Base-by-base conservation (phyloP, 2,888 invertebrate species). In the Scaeva pyrastri region DNA sequence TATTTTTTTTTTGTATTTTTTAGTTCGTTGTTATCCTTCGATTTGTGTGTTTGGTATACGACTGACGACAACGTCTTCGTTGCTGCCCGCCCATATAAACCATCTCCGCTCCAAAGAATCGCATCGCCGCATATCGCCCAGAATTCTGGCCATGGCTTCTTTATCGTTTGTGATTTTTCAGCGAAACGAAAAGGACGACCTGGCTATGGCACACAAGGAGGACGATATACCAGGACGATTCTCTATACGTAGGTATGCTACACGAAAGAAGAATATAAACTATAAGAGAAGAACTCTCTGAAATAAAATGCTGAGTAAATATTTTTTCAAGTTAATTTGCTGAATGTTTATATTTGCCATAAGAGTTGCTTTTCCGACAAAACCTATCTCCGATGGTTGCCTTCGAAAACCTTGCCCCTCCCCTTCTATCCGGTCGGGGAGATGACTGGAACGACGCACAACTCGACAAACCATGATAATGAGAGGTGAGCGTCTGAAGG, bases 221-320 rank as follows among this genome's bases (percentile, higher is more conserved):
- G n/a, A n/a, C n/a, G n/a, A n/a, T n/a, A n/a, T n/a, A n/a, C n/a
- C n/a, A 31, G 31, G 31, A 31, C 26, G 26, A 26, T 26, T 26
- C 26, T 26, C 26, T 26, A 26, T 26, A 26, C 5, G 26, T 26
- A 26, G 26, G 7, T 26, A 26, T 39, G 19, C 31, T 79, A 11
- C 8, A 23, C 58, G n/a, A n/a, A n/a, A n/a, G n/a, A n/a, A n/a
- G n/a, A n/a, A n/a, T n/a, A n/a, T n/a, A n/a, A n/a, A n/a, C n/a
- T n/a, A n/a, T n/a, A n/a, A n/a, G n/a, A n/a, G n/a, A 73, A 73
- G 70, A 82, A 72, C 70, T 82, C 68, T 85, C 26, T 39, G 77
- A 86, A 86, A 86, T 86, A 86, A 86, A 86, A 86, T 82, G 86
- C 86, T 86, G 86, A 86, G 82, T 82, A 86, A 86, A 86, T 86